Conservation (phyloP, 2,797 vertebrate genomes). For the Tapera naevia region DNA sequence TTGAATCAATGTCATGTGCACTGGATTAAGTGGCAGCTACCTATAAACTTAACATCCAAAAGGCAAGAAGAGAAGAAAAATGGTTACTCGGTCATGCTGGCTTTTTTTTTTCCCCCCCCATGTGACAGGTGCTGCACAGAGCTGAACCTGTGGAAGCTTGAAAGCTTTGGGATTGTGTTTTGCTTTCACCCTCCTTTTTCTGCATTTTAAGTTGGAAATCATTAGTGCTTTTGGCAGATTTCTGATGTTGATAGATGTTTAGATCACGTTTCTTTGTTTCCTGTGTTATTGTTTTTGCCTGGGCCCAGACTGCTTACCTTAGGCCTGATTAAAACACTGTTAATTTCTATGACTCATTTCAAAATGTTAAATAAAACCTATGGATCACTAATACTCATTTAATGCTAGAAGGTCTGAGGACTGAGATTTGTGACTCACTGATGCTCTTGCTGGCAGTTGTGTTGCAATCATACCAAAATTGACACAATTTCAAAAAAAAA, state of each 20-base stretch:
- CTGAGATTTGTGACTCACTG: not conserved
- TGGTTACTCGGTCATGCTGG: not conserved
- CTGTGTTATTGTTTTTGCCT: not conserved
- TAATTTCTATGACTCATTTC: not conserved
- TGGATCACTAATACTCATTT: not conserved
- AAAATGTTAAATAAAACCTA: slow-evolving; percentile 2
- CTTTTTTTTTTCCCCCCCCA: not conserved
- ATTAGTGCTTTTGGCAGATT: not conserved
- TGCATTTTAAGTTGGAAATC: not conserved
- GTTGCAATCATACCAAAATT: not conserved
- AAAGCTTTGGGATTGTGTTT: not conserved
- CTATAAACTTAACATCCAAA: not conserved
- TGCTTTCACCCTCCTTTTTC: not conserved
- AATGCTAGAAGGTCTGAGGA: not conserved
- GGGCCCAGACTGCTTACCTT: not conserved
- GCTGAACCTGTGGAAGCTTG: not conserved
- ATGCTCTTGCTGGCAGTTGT: not conserved
- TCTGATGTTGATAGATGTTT: not conserved
- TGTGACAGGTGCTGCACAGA: not conserved
- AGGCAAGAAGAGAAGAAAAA: not conserved
- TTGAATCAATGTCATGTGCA: not conserved
- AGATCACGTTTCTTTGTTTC: not conserved
- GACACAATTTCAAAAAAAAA: not conserved
- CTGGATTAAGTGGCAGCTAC: not conserved
- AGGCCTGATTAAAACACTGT: not conserved